These are phyloP conservation scores for Empidonax alnorum DNA, from an alignment of 2,113 vertebrate species.

Conservation along the genomic window DNA sequence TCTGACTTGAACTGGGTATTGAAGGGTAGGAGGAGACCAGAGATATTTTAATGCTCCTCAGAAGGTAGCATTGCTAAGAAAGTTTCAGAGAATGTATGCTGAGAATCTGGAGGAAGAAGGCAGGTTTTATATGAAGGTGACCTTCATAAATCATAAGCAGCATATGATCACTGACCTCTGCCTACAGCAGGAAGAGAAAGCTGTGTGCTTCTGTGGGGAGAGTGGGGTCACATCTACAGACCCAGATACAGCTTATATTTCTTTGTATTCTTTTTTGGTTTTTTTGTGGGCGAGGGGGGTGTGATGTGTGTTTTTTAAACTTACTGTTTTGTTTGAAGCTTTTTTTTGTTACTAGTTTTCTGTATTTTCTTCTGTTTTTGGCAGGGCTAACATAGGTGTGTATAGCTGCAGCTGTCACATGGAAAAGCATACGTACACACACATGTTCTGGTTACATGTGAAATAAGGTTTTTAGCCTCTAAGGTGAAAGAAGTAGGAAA, in stretches of 20 bases:
- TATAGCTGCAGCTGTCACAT: not conserved
- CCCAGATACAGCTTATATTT: slow-evolving; percentile 32
- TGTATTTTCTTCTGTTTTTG: not conserved
- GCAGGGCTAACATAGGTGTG: not conserved
- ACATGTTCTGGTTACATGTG: not conserved
- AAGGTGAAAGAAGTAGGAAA: not conserved
- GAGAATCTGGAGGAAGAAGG: not conserved
- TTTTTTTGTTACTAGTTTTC: not conserved
- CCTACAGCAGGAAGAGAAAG: not conserved
- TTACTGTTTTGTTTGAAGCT: not conserved
- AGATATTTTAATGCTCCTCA: not conserved
- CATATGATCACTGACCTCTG: not conserved
- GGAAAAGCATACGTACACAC: not conserved
- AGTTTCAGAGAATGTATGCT: not conserved
- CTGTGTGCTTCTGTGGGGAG: not conserved
- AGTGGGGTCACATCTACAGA: not conserved
- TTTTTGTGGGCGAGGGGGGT: not conserved
- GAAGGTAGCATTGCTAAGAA: not conserved
- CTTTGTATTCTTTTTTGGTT: not conserved
- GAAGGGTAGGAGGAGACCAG: not conserved
- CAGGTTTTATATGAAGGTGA: not conserved
- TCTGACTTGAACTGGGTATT: not conserved
- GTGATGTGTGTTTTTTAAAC: not conserved
- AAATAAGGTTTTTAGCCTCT: not conserved
- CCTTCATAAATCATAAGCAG: not conserved